phyloP scores from a whole-genome alignment of 2,113 vertebrate genomes.

The Peucedramus taeniatus region DNA sequence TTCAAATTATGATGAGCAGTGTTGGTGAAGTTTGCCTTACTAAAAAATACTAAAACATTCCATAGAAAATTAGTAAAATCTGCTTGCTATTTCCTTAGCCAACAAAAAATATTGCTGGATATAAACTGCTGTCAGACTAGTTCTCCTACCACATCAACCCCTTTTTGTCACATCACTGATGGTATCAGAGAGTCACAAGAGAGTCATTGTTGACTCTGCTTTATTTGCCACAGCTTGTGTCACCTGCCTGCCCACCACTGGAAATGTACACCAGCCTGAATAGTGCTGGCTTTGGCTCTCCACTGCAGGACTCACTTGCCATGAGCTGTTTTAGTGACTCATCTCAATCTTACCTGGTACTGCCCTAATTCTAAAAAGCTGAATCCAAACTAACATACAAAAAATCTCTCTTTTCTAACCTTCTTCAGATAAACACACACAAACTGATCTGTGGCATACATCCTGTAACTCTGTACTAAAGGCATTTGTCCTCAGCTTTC shows the following conservation, averaged over 20 bases:
- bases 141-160: neutral
- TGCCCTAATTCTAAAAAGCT: neutral
- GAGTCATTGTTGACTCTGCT: neutral
- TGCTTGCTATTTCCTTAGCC: neutral
- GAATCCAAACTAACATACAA: neutral
- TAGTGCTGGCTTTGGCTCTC: neutral
- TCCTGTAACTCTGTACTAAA: neutral
- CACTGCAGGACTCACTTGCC: neutral
- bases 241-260: neutral
- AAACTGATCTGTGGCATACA: neutral
- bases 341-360: neutral
- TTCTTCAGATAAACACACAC: neutral
- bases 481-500: neutral
- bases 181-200: neutral
- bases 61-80: neutral
- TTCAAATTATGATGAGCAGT: neutral
- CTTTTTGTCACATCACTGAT: neutral
- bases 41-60: neutral
- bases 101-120: neutral
- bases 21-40: neutral
- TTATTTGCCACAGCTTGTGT: neutral
- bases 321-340: neutral
- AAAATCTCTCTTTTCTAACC: neutral
- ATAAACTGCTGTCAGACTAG: neutral
- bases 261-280: neutral